Conservation (phyloP, 2,888 invertebrate genomes). For the Drosophila histrio region DNA sequence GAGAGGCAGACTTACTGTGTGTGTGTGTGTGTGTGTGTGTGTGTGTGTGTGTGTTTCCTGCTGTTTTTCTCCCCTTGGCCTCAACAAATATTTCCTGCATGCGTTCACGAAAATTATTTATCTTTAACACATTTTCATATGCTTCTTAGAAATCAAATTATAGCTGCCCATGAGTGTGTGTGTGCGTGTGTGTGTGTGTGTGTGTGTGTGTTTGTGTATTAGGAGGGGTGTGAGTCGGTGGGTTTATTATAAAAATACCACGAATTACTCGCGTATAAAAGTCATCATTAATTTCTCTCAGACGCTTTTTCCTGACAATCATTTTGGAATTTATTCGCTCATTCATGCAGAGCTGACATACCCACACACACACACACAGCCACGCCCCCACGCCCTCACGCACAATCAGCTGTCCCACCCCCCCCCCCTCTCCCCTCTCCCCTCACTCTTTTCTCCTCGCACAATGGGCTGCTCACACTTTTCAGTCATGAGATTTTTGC, state of each 20-base stretch:
- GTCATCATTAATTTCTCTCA: conserved; percentile 78
- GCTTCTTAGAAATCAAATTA: conserved; percentile 73
- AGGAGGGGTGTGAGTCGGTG: conserved; percentile 4
- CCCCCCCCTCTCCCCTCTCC: not conserved
- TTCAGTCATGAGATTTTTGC: conserved; percentile 23
- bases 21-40: conserved; percentile 8
- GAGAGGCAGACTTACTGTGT: conserved; percentile 5
- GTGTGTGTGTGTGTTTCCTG: conserved; percentile 5
- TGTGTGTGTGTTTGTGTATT: conserved; percentile 6
- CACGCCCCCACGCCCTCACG: not conserved
- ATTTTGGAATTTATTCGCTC: conserved; percentile 75
- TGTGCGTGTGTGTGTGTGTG: conserved; percentile 15
- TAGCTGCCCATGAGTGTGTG: conserved; percentile 42
- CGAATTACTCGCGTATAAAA: conserved; percentile 78
- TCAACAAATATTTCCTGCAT: conserved; percentile 54
- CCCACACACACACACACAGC: conserved; percentile 16
- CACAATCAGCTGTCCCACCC: not conserved
- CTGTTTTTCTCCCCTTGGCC: not conserved
- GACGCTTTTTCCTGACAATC: conserved; percentile 68
- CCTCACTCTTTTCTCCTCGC: not conserved
- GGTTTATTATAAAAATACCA: conserved; percentile 78
- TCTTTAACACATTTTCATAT: conserved; percentile 55
- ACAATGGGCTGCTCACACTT: conserved; percentile 21
- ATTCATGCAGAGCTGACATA: conserved; percentile 58
- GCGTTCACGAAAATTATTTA: conserved; percentile 59